These are phyloP conservation scores for Protomyctophum bolini DNA, from an alignment of 2,113 vertebrate genomes.

Conservation along the genomic window DNA sequence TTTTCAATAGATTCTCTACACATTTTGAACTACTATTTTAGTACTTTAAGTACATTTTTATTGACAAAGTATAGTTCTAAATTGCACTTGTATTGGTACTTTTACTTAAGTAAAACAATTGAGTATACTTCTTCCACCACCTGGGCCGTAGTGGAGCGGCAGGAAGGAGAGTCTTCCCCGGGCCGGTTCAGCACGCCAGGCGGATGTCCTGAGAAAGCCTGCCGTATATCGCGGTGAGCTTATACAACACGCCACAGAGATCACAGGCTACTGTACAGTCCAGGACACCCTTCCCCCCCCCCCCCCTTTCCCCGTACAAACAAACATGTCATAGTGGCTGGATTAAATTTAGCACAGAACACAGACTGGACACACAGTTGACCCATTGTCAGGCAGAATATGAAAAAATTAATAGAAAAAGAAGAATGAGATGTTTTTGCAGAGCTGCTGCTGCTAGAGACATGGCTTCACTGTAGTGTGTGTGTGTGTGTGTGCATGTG, in stretches of 20 bases:
- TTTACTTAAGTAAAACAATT: not conserved
- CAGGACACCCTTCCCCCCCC: not conserved
- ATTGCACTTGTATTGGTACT: too few species aligned
- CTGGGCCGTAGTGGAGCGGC: conserved; percentile 43
- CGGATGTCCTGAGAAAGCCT: conserved; percentile 66
- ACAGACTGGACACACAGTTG: not conserved
- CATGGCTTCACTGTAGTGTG: too few species aligned
- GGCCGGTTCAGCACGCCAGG: conserved; percentile 43
- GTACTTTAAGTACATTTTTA: too few species aligned
- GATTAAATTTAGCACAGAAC: conserved; percentile 32
- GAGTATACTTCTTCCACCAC: conserved; percentile 20
- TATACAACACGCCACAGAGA: conserved; percentile 61
- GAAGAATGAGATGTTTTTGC: not conserved
- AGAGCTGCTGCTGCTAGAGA: too few species aligned
- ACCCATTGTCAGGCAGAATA: not conserved
- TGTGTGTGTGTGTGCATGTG: too few species aligned
- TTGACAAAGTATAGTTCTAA: too few species aligned
- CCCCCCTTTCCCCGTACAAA: not conserved
- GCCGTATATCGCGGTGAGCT: conserved; percentile 28
- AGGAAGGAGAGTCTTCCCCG: conserved; percentile 66
- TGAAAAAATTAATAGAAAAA: conserved; percentile 5
- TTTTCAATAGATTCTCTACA: too few species aligned
- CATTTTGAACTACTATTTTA: too few species aligned
- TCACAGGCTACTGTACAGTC: conserved; percentile 40
- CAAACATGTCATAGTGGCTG: not conserved